phyloP scores from a whole-genome alignment of 2,888 invertebrate species.

The Tetropium fuscum region DNA sequence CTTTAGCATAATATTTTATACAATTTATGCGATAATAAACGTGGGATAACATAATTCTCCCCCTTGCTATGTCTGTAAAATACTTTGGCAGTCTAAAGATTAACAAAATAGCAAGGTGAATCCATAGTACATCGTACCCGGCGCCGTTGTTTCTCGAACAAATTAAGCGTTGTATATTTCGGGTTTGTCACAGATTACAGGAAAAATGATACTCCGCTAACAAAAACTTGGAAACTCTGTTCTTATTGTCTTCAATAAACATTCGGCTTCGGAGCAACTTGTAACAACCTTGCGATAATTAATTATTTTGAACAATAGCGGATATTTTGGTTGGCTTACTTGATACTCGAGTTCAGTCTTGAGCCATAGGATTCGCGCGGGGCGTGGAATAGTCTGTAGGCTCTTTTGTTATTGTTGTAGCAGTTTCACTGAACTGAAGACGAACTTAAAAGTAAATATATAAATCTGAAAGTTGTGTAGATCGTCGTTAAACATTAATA shows the following conservation, averaged over 20 bases:
- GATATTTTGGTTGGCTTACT: conserved; percentile 2
- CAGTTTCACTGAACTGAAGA: background rate
- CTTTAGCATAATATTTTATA: too few species aligned
- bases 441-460: conserved; percentile 29
- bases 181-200: too few species aligned
- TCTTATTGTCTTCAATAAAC: conserved; percentile 9
- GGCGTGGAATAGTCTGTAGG: background rate
- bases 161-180: too few species aligned
- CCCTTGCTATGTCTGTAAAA: too few species aligned
- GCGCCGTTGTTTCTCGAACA: too few species aligned
- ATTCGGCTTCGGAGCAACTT: conserved; percentile 2
- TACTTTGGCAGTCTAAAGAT: too few species aligned
- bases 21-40: too few species aligned
- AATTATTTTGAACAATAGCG: conserved; percentile 7
- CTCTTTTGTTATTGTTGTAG: background rate
- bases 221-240: too few species aligned
- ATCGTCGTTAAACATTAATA: conserved; percentile 12
- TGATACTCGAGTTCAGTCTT: background rate
- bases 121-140: too few species aligned
- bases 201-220: too few species aligned
- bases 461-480: conserved; percentile 32
- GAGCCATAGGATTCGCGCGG: background rate
- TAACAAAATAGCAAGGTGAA: too few species aligned
- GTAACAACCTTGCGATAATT: background rate
- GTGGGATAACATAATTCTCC: too few species aligned